Evolutionary conservation across 2,113 vertebrate species (phyloP), one percentile per base, ranked within the genome.

Genomic region (Columba livia): DNA sequence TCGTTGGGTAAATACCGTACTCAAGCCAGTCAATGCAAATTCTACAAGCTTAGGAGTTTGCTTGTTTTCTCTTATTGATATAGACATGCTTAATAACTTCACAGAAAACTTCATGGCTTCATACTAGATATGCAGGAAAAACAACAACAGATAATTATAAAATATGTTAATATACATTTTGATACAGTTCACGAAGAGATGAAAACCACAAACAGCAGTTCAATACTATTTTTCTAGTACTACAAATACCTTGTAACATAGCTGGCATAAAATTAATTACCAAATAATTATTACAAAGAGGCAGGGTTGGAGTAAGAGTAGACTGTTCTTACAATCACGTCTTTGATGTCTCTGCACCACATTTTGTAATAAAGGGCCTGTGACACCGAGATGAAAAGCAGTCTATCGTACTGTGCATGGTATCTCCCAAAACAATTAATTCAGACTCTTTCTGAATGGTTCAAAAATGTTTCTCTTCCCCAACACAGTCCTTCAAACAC

Each of bases 61-160:
- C 61, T 96, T 97, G 57, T 97, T 96, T 97, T 99, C 98, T 97
- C 99, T 98, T 92, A 99, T 96, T 50, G 98, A 97, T 89, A 99
- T 31, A 29, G 98, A 98, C 98, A 99, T 98, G 74, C 97, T 99
- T 88, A 98, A 85, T 96, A 99, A 98, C 77, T 99, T 98, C 97
- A 99, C 98, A 83, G 98, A 98, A 25, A 99, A 96, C 95, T 99
- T 99, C 98, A 99, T 98, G 94, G 99, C 98, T 97, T 99, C 99
- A 98, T 99, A 99, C 99, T 99, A 98, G 73, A 78, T 34, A 97
- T 74, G 66, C 26, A 86, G 85, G 84, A 87, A 84, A 95, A 71
- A 90, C 44, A 90, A 83, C 20, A 61, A 72, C 10, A 90, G 25
- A 13, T 4, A 18, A 31, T 61, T 31, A 83, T 4, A 82, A 74